phyloP scores from a whole-genome alignment of 2,797 vertebrate species.

The Falco concolor region DNA sequence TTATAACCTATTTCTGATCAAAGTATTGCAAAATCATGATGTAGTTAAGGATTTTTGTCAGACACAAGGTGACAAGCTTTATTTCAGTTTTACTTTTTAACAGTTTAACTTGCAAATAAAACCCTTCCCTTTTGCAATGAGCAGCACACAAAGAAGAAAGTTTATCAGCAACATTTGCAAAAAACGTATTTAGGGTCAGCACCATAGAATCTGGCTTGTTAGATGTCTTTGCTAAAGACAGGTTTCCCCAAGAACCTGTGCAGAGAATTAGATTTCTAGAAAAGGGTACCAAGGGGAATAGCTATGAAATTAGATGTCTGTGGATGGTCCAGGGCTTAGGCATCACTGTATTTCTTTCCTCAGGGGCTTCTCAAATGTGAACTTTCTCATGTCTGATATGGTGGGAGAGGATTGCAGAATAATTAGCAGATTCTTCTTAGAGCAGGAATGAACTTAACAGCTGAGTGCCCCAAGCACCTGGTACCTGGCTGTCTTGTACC shows the following conservation, averaged over 20 bases:
- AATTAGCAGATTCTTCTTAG: neutral
- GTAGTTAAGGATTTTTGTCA: neutral
- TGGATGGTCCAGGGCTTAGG: neutral
- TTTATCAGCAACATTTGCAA: neutral
- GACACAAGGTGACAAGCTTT: neutral
- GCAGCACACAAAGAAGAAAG: neutral
- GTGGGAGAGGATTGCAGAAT: neutral
- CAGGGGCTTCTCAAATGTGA: neutral
- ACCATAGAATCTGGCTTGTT: neutral
- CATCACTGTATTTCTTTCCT: neutral
- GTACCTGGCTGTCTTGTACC: neutral
- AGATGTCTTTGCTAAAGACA: neutral
- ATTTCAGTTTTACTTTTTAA: neutral
- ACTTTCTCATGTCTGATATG: neutral
- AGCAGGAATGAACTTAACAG: neutral
- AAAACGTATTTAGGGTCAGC: neutral
- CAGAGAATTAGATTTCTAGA: neutral
- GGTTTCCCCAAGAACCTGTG: neutral
- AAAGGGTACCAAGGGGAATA: neutral
- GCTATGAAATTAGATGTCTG: neutral
- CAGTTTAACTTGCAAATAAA: neutral
- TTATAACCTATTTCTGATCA: neutral
- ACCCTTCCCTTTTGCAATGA: neutral
- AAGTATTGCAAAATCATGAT: neutral
- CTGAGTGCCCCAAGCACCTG: neutral